Percentiles rank a stretch among this genome's conserved stretches.
Evolutionary conservation across 1,140 invertebrate species (phyloP).

Genomic region (Eumeta japonica): DNA sequence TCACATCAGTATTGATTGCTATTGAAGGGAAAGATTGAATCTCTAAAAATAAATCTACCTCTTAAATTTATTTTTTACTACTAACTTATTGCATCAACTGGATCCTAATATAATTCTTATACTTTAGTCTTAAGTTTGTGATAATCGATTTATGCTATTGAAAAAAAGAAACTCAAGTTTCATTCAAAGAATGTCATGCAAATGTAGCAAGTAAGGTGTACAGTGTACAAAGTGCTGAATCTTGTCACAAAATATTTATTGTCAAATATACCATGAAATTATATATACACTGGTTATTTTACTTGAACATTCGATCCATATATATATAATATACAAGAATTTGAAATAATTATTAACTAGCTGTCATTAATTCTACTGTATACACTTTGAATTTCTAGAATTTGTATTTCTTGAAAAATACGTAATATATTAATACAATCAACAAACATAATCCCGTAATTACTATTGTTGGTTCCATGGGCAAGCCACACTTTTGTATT

Average conservation of each 20-base stretch:
- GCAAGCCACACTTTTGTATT: constrained; percentile 33
- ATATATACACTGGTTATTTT: neutral
- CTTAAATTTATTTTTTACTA: constrained; percentile 42
- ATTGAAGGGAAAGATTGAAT: constrained; percentile 35
- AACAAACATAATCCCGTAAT: constrained; percentile 24
- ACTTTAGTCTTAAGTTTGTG: constrained; percentile 23
- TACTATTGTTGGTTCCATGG: constrained; percentile 28
- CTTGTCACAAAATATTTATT: constrained; percentile 56
- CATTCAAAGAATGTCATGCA: constrained; percentile 3
- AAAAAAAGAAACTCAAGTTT: constrained; percentile 3
- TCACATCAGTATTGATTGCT: constrained; percentile 52
- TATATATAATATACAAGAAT: too few relatives aligned
- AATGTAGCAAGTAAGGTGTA: constrained; percentile 15
- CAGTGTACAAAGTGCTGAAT: constrained; percentile 48
- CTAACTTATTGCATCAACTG: constrained; percentile 41
- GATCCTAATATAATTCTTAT: constrained; percentile 21
- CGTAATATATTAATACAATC: constrained; percentile 17
- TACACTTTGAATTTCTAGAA: neutral
- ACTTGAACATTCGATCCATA: neutral
- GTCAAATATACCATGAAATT: constrained; percentile 30
- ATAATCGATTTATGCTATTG: constrained; percentile 21
- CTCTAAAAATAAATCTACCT: constrained; percentile 49
- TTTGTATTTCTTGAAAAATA: constrained; percentile 15
- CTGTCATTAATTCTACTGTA: neutral
- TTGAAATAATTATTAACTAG: neutral